These are phyloP conservation scores for Leptobrachium ailaonicum DNA, from an alignment of 2,113 vertebrate species.

Conservation along the genomic window DNA sequence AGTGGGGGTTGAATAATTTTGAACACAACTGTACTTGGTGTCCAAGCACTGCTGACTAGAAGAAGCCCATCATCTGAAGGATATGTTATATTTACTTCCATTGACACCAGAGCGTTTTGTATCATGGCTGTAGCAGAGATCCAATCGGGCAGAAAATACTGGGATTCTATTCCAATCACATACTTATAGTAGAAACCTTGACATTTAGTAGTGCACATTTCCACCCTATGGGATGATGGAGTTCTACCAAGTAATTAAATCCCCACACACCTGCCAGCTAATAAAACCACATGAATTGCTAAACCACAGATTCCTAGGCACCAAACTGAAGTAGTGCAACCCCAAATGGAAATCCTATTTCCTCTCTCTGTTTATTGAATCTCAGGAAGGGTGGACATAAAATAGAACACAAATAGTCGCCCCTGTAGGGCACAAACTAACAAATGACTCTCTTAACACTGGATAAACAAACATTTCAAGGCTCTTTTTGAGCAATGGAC, in stretches of 20 bases:
- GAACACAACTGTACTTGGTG: no score
- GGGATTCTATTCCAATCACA: no score
- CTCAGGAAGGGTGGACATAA: constrained; percentile 49
- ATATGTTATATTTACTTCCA: no score
- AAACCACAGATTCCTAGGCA: constrained; percentile 14
- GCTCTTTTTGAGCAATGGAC: constrained; percentile 51
- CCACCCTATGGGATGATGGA: no score
- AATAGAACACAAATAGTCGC: constrained; percentile 51
- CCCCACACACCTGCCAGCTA: constrained; percentile 9
- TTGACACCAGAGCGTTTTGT: no score
- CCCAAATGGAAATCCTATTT: constrained; percentile 20
- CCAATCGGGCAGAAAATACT: no score
- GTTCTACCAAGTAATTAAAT: neutral
- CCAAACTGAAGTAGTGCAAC: constrained; percentile 7
- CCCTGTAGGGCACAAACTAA: constrained; percentile 28
- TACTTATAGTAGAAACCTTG: no score
- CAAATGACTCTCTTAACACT: constrained; percentile 51
- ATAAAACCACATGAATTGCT: constrained; percentile 13
- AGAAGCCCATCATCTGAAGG: no score
- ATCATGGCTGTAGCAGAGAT: no score
- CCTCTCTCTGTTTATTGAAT: constrained; percentile 53
- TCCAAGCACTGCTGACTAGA: no score
- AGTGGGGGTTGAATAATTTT: no score
- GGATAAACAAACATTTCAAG: constrained; percentile 58
- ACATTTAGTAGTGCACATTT: no score